A percentile compares a stretch with the other conserved stretches of the same genome.
Evolutionary conservation across 2,797 vertebrate species (phyloP).

Genomic region (Sebastes itinus): DNA sequence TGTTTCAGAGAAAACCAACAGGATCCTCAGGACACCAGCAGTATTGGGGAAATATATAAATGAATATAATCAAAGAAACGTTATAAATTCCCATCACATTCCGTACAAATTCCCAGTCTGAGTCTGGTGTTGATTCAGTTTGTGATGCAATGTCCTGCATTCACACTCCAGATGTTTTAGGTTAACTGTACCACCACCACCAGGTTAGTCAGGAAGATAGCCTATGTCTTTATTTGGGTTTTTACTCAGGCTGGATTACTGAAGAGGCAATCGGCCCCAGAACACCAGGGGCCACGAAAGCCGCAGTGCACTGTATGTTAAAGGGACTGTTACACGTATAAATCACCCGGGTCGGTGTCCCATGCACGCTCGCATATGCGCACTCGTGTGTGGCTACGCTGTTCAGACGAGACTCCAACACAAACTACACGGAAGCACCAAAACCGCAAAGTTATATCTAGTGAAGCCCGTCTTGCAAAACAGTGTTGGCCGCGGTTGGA

Average conservation of each 20-base stretch:
- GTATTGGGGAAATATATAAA: neutral
- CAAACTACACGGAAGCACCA: too few relatives aligned
- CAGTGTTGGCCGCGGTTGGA: too few relatives aligned
- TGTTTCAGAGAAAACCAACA: neutral
- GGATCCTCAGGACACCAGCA: neutral
- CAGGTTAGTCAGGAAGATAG: neutral
- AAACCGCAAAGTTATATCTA: too few relatives aligned
- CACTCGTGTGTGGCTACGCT: too few relatives aligned
- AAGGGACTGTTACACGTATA: too few relatives aligned
- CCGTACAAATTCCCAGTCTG: neutral
- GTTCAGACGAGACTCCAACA: too few relatives aligned
- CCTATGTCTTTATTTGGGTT: neutral
- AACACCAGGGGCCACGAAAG: neutral
- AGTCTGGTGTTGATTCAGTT: neutral
- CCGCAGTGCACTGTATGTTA: neutral
- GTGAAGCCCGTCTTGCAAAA: too few relatives aligned
- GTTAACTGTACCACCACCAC: neutral
- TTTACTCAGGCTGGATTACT: neutral
- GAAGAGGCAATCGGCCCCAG: neutral
- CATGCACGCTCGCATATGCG: too few relatives aligned
- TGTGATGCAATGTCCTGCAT: neutral
- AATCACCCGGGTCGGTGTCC: too few relatives aligned
- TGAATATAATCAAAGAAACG: neutral
- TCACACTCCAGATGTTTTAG: neutral
- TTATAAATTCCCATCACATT: neutral